phyloP scores from a whole-genome alignment of 1,140 invertebrate genomes.

The Mycetomoellerius zeteki region DNA sequence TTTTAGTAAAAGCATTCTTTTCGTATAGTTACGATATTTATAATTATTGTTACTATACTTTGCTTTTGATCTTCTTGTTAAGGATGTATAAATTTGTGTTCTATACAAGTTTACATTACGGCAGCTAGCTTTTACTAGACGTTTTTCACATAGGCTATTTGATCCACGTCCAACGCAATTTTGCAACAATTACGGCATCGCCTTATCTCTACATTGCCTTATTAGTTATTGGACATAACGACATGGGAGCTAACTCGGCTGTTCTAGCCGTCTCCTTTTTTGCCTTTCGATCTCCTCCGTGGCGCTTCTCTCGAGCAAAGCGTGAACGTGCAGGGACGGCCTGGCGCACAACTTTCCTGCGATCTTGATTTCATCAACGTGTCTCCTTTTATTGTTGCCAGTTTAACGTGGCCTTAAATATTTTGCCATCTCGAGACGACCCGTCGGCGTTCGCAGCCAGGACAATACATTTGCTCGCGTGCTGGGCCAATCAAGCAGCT shows the following conservation, averaged over 20 bases:
- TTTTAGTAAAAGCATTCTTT: no score
- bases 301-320: constrained; percentile 56
- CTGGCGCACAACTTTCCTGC: constrained; percentile 79
- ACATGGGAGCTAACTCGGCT: constrained; percentile 48
- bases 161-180: background rate
- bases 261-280: constrained; percentile 39
- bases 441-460: constrained; percentile 9
- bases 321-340: constrained; percentile 72
- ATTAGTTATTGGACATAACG: constrained; percentile 51
- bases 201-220: constrained; percentile 19
- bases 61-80: background rate
- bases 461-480: constrained; percentile 80
- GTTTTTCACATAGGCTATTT: background rate
- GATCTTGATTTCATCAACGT: constrained; percentile 86
- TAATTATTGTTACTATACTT: background rate
- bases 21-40: constrained; percentile 2
- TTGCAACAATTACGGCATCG: constrained; percentile 17
- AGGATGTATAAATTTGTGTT: constrained; percentile 2
- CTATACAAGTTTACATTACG: background rate
- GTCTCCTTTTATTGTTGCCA: constrained; percentile 85
- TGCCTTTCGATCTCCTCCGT: background rate
- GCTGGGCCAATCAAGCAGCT: constrained; percentile 84
- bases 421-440: constrained; percentile 78
- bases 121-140: background rate
- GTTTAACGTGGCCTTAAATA: constrained; percentile 83